Percentiles rank a stretch among this genome's conserved stretches.
Evolutionary conservation across 2,797 vertebrate genomes (phyloP).

Genomic region (Sebastes reedi): DNA sequence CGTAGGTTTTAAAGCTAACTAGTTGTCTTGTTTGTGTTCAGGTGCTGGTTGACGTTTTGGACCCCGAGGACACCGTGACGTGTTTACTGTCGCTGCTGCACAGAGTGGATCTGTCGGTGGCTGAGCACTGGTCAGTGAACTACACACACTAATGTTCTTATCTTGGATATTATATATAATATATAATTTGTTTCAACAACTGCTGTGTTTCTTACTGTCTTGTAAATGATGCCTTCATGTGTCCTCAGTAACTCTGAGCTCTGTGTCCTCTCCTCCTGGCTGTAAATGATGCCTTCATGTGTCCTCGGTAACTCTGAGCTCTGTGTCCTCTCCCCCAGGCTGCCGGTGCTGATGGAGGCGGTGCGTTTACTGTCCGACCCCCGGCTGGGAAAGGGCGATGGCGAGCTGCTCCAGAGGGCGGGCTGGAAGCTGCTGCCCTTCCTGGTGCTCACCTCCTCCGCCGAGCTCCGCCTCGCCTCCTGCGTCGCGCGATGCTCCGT

Average conservation of each 20-base stretch:
- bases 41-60: conserved; percentile 78
- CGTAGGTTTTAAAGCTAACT: no score
- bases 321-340: conserved; percentile 73
- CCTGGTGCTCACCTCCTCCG: conserved; percentile 83
- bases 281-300: background rate
- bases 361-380: conserved; percentile 81
- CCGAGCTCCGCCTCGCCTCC: conserved; percentile 78
- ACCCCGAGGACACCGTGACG: conserved; percentile 78
- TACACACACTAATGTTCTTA: background rate
- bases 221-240: background rate
- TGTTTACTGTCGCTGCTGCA: conserved; percentile 86
- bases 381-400: conserved; percentile 69
- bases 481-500: conserved; percentile 81
- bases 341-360: conserved; percentile 76
- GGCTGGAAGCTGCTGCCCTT: conserved; percentile 87
- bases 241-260: background rate
- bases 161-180: background rate
- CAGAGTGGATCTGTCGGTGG: conserved; percentile 76
- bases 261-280: background rate
- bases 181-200: background rate
- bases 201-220: background rate
- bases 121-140: conserved; percentile 83
- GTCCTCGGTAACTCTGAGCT: background rate
- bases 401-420: conserved; percentile 70
- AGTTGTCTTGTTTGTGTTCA: conserved; percentile 49